Evolutionary conservation across 2,888 invertebrate species (phyloP), one percentile per base, ranked within the genome.

Genomic region (Leucophenga montana): DNA sequence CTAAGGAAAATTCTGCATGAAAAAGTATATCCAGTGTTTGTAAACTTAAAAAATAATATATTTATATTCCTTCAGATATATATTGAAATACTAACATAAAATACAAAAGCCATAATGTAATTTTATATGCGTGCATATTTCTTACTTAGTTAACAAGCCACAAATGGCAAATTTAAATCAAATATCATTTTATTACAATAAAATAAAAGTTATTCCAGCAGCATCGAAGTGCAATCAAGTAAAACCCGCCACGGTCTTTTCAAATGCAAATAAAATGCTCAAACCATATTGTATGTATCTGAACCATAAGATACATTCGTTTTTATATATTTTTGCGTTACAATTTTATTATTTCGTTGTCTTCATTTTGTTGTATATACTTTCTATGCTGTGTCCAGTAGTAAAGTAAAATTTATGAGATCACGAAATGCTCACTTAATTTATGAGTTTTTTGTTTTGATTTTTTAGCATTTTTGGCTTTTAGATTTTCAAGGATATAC

Each of bases 401-500:
- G 27, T 72, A 64, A 44, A 68, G 71, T 70, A 66, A 67, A 74
- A 84, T 80, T 79, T 81, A 69, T 77, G 74, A 72, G 57, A 76
- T 74, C 69, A 39, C 18, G 14, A 39, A 61, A 53, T 71, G 39
- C 39, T 39, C 39, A n/a, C 62, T 64, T 48, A 46, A 48, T 64
- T 64, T 64, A 64, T 48, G 62, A 64, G n/a, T 20, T 44, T 22
- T 46, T 5, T 0, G 4, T 20, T n/a, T 27, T 20, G 0, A 5
- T 56, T 31, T 59, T 59, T 59, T 59, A 14, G n/a, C 59, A 18
- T 31, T 59, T 59, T 59, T 59, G n/a, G 33, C 59, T 33, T 33
- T 59, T 22, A 39, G 39, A 39, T 39, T 50, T 50, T 3, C 50
- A 50, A 16, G 50, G 39, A 39, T 39, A 39, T 39, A 39, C 8